phyloP scores from a whole-genome alignment of 1,140 invertebrate genomes.

The Mamestra configurata region DNA sequence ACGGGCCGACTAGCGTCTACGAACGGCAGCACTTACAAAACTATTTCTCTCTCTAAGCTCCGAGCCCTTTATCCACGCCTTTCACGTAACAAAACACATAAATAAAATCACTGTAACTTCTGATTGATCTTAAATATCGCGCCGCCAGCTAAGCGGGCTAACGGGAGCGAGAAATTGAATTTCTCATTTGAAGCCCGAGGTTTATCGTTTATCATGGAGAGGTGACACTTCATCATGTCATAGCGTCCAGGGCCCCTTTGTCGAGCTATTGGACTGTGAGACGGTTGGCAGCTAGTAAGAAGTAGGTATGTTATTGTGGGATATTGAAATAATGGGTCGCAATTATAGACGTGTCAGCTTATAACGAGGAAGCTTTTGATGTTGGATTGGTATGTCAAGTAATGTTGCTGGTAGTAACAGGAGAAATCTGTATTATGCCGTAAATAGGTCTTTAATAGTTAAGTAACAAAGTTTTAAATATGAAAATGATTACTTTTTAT shows the following conservation, averaged over 20 bases:
- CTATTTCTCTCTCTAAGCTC: conserved; percentile 36
- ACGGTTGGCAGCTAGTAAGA: conserved; percentile 68
- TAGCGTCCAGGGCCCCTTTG: conserved; percentile 72
- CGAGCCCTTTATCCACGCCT: conserved; percentile 44
- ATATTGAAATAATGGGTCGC: conserved; percentile 32
- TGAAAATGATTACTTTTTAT: no score
- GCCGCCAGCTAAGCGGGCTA: conserved; percentile 57
- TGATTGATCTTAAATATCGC: conserved; percentile 53
- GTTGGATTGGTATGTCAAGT: not conserved
- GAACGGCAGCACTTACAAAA: conserved; percentile 42
- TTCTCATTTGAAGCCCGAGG: conserved; percentile 79
- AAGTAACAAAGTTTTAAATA: no score
- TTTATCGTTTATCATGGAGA: conserved; percentile 77
- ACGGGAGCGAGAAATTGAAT: conserved; percentile 79
- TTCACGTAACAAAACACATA: conserved; percentile 50
- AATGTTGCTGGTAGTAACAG: not conserved
- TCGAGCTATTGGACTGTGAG: conserved; percentile 72
- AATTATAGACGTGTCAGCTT: conserved; percentile 22
- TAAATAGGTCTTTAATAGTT: no score
- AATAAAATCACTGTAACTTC: conserved; percentile 52
- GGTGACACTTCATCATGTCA: conserved; percentile 83
- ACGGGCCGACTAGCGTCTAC: not conserved
- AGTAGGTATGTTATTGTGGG: conserved; percentile 55
- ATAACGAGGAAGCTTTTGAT: not conserved
- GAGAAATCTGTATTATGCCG: not conserved